phyloP scores from a whole-genome alignment of 2,888 invertebrate genomes.

The Tridacna gigas region DNA sequence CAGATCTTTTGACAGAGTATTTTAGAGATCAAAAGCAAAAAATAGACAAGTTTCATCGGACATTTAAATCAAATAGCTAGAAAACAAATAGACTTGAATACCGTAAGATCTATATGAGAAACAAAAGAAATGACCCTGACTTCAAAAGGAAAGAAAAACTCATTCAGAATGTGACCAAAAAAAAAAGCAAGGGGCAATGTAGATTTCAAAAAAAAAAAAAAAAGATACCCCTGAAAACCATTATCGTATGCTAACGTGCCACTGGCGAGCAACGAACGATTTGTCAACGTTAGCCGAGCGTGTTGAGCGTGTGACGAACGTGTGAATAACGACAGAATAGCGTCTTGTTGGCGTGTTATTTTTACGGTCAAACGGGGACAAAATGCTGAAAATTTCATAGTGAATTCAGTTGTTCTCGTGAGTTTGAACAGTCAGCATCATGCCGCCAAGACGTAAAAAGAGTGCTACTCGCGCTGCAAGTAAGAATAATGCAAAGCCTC shows the following conservation, averaged over 20 bases:
- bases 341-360: conserved; percentile 6
- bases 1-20: conserved; percentile 16
- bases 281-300: conserved; percentile 13
- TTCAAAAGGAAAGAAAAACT: conserved; percentile 7
- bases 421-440: too few species aligned
- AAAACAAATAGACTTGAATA: conserved; percentile 27
- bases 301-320: conserved; percentile 19
- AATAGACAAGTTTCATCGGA: background rate
- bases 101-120: conserved; percentile 10
- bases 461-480: too few species aligned
- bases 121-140: background rate
- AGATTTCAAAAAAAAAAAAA: background rate
- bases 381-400: conserved; percentile 21
- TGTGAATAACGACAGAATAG: conserved; percentile 18
- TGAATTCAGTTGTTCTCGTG: conserved; percentile 32
- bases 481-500: too few species aligned
- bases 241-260: conserved; percentile 27
- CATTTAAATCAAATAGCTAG: background rate
- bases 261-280: conserved; percentile 23
- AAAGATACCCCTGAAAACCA: conserved; percentile 37
- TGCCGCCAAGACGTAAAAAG: too few species aligned
- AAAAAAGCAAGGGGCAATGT: background rate
- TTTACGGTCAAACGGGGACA: conserved; percentile 22
- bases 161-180: background rate
- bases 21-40: conserved; percentile 35